A percentile compares a stretch with the other conserved stretches of the same genome.
Evolutionary conservation across 2,888 invertebrate genomes (phyloP).

Genomic region (Metopia argyrocephala): DNA sequence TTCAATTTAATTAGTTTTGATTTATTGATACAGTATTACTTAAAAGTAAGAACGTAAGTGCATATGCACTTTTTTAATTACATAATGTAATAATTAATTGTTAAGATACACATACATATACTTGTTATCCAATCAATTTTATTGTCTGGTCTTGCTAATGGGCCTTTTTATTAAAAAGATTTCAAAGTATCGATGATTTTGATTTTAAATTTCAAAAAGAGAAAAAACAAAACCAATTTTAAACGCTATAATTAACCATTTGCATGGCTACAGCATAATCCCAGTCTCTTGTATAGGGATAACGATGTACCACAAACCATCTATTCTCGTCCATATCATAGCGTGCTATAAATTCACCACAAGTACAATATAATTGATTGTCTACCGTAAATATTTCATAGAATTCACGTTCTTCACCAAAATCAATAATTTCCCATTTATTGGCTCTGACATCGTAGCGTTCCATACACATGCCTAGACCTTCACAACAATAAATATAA

Average conservation of each 20-base stretch:
- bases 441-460: conserved; percentile 69
- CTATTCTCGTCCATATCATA: conserved; percentile 66
- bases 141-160: no score
- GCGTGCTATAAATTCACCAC: conserved; percentile 69
- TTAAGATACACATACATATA: no score
- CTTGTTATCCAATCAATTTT: no score
- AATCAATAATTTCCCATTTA: conserved; percentile 71
- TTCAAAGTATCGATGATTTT: no score
- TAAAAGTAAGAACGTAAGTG: no score
- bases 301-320: conserved; percentile 68
- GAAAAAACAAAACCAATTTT: no score
- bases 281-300: conserved; percentile 69
- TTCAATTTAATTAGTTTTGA: no score
- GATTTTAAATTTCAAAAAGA: no score
- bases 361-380: conserved; percentile 70
- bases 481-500: conserved; percentile 71
- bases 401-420: conserved; percentile 71
- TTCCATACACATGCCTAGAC: conserved; percentile 71
- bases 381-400: conserved; percentile 71
- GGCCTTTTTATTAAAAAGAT: no score
- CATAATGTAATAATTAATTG: no score
- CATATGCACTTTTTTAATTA: no score
- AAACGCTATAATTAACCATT: conserved; percentile 64
- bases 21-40: no score
- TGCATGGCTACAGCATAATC: conserved; percentile 71